Base-by-base conservation (phyloP, 2,797 vertebrate genomes). In the Enteromius treurensis region DNA sequence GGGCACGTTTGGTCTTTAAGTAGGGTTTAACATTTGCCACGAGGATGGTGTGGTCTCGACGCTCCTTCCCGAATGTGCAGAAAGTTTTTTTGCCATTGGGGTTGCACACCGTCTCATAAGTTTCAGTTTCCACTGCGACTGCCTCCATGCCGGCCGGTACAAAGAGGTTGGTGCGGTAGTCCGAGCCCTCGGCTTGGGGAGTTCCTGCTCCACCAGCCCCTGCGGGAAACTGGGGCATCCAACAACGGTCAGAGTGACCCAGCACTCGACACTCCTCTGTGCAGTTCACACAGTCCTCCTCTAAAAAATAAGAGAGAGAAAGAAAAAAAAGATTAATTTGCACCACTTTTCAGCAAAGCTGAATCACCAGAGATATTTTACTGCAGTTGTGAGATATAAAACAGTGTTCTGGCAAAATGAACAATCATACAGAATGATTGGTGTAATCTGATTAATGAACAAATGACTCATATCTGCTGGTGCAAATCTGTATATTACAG, bases 1-100 rank as follows among this genome's bases (percentile, higher is more conserved):
- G 97, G 91, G 98, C 98, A 88, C 98, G 97, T 95, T 99, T 99
- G 87, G 97, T 97, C 95, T 99, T 99, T 93, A 99, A 95, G 93
- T 99, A 99, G 93, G 98, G 97, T 96, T 99, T 99, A 90, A 99
- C 98, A 87, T 99, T 99, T 91, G 98, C 98, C 84, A 99, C 97
- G 90, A 99, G 96, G 94, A 99, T 97, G 90, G 98, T 99, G 95
- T 99, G 98, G 93, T 99, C 98, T 88, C 98, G 94, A 84, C 98
- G 96, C 93, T 99, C 98, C 94, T 99, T 99, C 88, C 98, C 98
- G 90, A 99, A 99, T 85, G 98, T 99, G 95, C 98, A 99, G 96
- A 99, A 99, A 37, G 98, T 99, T 94, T 99, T 99, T 96, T 99
- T 99, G 93, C 98, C 98, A 0, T 97, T 97, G 89, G 96, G 96